Evolutionary conservation across 2,888 invertebrate species (phyloP).

Genomic region (Torymus aiolomorphi): DNA sequence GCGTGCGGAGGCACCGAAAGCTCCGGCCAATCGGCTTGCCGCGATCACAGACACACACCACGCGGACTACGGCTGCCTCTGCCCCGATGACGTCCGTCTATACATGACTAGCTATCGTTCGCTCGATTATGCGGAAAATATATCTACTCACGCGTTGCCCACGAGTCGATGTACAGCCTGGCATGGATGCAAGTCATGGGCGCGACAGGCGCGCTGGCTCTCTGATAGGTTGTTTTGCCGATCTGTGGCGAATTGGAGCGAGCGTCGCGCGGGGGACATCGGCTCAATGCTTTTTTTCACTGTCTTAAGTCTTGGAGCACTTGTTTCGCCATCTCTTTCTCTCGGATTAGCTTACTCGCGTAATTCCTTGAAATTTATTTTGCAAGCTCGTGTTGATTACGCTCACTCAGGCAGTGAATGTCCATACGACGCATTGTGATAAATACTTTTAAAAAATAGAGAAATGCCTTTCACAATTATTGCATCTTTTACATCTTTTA

Average conservation of each 20-base stretch:
- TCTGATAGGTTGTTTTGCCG: background rate
- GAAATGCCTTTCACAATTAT: too few relatives aligned
- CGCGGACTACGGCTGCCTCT: too few relatives aligned
- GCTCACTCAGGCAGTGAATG: background rate
- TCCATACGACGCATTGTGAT: too few relatives aligned
- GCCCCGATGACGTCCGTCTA: too few relatives aligned
- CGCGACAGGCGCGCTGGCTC: background rate
- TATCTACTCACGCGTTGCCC: constrained; percentile 1
- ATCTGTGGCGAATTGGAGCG: background rate
- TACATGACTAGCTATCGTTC: background rate
- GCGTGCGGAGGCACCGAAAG: too few relatives aligned
- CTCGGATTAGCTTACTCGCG: background rate
- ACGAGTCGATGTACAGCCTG: background rate
- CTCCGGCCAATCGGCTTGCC: too few relatives aligned
- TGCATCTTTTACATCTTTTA: too few relatives aligned
- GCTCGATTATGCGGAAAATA: background rate
- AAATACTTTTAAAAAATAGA: too few relatives aligned
- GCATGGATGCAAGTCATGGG: constrained; percentile 18
- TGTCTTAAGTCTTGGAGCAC: background rate
- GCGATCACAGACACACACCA: too few relatives aligned
- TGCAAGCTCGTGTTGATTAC: constrained; percentile 8
- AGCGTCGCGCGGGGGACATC: background rate
- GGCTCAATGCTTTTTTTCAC: background rate
- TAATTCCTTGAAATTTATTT: constrained; percentile 5
- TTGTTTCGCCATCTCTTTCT: background rate